Conservation (phyloP, 1,140 invertebrate genomes). For the Scaptomyza montana region DNA sequence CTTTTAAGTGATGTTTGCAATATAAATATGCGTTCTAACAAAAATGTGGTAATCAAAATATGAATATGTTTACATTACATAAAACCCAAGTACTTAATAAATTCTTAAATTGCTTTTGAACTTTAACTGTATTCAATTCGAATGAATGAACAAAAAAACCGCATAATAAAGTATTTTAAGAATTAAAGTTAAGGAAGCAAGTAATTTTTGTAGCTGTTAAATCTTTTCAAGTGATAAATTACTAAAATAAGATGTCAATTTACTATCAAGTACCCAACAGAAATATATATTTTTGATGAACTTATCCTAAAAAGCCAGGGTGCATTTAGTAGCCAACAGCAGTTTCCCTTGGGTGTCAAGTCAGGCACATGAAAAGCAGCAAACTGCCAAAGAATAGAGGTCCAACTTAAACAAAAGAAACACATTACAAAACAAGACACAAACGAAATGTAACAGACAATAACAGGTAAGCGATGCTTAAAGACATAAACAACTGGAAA, state of each 20-base stretch:
- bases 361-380: conserved; percentile 11
- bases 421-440: conserved; percentile 1
- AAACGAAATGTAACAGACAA: conserved; percentile 48
- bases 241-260: too few relatives aligned
- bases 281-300: neutral
- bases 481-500: conserved; percentile 58
- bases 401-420: neutral
- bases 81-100: neutral
- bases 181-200: too few relatives aligned
- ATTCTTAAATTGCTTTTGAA: neutral
- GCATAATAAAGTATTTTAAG: too few relatives aligned
- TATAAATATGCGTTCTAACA: conserved; percentile 47
- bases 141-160: neutral
- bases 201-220: neutral
- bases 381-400: neutral
- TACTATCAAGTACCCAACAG: too few relatives aligned
- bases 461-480: conserved; percentile 63
- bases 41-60: conserved; percentile 18
- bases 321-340: neutral
- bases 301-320: neutral
- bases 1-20: conserved; percentile 69
- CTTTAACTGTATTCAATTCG: neutral
- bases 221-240: neutral
- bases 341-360: conserved; percentile 18
- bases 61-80: neutral